phyloP scores from a whole-genome alignment of 2,113 vertebrate species.

The Ochotona curzoniae region DNA sequence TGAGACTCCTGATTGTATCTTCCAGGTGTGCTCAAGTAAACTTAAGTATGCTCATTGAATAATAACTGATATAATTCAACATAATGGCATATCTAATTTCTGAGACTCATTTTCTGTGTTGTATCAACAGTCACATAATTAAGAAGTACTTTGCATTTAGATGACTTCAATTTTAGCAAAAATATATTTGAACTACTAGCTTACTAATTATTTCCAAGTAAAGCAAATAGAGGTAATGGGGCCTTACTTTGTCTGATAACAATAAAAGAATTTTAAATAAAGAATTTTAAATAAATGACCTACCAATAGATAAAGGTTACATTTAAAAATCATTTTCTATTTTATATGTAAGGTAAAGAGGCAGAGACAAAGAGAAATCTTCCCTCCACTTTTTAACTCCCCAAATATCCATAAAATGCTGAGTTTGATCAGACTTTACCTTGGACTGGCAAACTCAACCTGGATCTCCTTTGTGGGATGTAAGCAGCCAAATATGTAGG shows the following conservation, averaged over 20 bases:
- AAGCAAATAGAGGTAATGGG: slow-evolving; percentile 37
- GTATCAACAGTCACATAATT: slow-evolving; percentile 57
- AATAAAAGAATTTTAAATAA: not conserved
- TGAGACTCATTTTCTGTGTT: slow-evolving; percentile 52
- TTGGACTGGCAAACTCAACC: no score
- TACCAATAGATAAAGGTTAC: not conserved
- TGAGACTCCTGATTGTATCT: slow-evolving; percentile 37
- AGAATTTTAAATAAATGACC: not conserved
- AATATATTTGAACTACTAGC: slow-evolving; percentile 7
- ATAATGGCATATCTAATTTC: slow-evolving; percentile 50
- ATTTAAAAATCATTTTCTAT: no score
- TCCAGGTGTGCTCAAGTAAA: slow-evolving; percentile 14
- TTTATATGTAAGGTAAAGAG: no score
- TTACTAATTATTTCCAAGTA: slow-evolving; percentile 48
- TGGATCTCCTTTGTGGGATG: no score
- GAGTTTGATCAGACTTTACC: no score
- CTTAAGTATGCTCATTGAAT: not conserved
- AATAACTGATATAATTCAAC: slow-evolving; percentile 22
- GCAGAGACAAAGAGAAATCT: no score
- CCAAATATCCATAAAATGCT: no score
- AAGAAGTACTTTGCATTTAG: slow-evolving; percentile 61
- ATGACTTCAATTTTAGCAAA: slow-evolving; percentile 56
- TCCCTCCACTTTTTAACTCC: no score
- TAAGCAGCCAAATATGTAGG: no score
- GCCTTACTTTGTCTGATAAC: not conserved